Evolutionary conservation across 2,888 invertebrate species (phyloP), one percentile per base, ranked within the genome.

Genomic region (Aromia moschata): DNA sequence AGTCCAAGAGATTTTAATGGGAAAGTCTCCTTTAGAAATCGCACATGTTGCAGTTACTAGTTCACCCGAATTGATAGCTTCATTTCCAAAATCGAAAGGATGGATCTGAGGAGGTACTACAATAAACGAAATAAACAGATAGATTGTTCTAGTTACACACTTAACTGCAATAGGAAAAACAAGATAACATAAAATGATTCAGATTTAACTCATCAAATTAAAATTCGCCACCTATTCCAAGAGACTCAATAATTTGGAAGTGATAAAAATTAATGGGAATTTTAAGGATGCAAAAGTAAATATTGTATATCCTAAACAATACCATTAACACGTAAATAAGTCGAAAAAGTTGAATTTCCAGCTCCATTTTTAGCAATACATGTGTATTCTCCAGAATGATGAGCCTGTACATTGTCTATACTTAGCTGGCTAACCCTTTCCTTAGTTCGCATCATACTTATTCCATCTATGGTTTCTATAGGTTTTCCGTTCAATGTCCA

Each of bases 311-410:
- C 25, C 7, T 25, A 25, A 3, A 25, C 25, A 25, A 25, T 25
- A 88, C 89, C 89, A 82, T 88, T 87, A 73, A 90, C 87, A 74
- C 84, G 82, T 74, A 90, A 82, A 70, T 82, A 79, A 56, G 87
- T 84, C 58, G 87, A 85, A 80, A 85, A 86, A 74, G 84, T 85
- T 69, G 85, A 84, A 74, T 82, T 83, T 61, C 90, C 91, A 33
- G 89, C 90, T 69, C 81, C 81, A 80, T 91, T 92, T 47, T 80
- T 81, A 14, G 87, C 91, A 49, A 84, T 83, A 77, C 92, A 93
- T 38, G 89, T 90, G 74, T 91, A 93, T 74, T 87, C 84, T 60
- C 92, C 92, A 65, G 88, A 87, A 77, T 92, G 90, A 56, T 85
- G 84, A 67, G 87, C 88, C 74, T 86, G 86, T 67, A 89, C 90